phyloP scores from a whole-genome alignment of 2,888 invertebrate species.

The Mystacides longicornis region DNA sequence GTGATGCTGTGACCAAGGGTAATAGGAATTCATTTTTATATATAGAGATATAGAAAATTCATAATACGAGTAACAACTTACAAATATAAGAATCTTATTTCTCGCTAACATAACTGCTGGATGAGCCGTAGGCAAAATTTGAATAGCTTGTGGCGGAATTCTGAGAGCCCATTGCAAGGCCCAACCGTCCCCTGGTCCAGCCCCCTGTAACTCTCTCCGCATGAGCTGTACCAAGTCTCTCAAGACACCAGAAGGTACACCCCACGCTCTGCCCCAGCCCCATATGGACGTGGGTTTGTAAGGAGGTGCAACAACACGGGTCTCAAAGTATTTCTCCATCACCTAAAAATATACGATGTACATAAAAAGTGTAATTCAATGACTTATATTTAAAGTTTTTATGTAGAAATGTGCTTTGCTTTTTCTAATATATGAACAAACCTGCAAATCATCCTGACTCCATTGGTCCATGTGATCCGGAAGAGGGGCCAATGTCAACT shows the following conservation, averaged over 20 bases:
- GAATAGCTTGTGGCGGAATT: constrained; percentile 82
- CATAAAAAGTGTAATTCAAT: too few species aligned
- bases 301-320: constrained; percentile 80
- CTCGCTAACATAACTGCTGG: constrained; percentile 79
- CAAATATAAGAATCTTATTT: constrained; percentile 87
- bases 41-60: too few species aligned
- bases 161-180: constrained; percentile 86
- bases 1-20: too few species aligned
- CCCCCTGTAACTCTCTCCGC: constrained; percentile 54
- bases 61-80: constrained; percentile 43
- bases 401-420: too few species aligned
- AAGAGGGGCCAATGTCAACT: constrained; percentile 61
- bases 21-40: too few species aligned
- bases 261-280: constrained; percentile 79
- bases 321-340: constrained; percentile 89
- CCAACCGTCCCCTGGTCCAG: constrained; percentile 70
- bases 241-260: constrained; percentile 77
- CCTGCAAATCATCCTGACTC: constrained; percentile 78
- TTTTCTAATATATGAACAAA: too few species aligned
- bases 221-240: constrained; percentile 90
- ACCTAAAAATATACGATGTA: too few species aligned
- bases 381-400: too few species aligned
- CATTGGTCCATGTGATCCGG: constrained; percentile 84
- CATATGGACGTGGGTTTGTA: constrained; percentile 84
- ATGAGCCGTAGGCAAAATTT: constrained; percentile 85